Evolutionary conservation across 2,113 vertebrate genomes (phyloP).

Genomic region (Erinaceus europaeus): DNA sequence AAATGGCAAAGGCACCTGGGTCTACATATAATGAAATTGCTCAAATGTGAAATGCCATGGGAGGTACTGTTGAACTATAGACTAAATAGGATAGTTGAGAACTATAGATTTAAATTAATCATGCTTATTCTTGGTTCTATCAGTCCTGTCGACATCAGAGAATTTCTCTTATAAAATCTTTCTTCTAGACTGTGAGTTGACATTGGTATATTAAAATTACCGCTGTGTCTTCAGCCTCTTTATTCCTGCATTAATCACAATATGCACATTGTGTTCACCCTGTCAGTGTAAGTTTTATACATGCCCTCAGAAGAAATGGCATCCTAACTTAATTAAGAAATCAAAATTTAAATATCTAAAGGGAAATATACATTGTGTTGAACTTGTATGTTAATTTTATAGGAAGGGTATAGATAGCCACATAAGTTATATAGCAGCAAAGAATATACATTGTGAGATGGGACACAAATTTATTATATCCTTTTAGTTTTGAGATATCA

Average conservation of each 20-base stretch:
- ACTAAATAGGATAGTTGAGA: background rate
- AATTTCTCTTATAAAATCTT: background rate
- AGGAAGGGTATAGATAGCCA: background rate
- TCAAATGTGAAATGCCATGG: background rate
- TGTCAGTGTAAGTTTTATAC: background rate
- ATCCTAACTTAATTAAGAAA: background rate
- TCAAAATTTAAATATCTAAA: conserved; percentile 7
- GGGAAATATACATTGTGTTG: background rate
- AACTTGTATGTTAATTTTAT: background rate
- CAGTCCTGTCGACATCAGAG: background rate
- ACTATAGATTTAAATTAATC: background rate
- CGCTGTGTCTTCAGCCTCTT: background rate
- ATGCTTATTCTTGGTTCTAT: background rate
- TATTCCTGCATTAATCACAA: background rate
- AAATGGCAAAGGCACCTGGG: background rate
- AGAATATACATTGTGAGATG: background rate
- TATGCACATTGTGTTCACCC: background rate
- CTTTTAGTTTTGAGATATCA: background rate
- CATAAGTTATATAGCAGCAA: too few relatives aligned
- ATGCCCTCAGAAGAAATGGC: background rate
- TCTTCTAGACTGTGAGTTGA: background rate
- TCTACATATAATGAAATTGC: background rate
- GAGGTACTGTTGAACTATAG: background rate
- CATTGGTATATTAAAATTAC: background rate
- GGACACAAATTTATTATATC: background rate